These are phyloP conservation scores for human (Homo sapiens) DNA, from an alignment of 2,113 vertebrate species.

Conservation along the genomic window GRCh38 chr18:53407501-53408000, in stretches of 20 bases:
- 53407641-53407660: too few species aligned
- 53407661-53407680: too few species aligned
- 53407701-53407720: too few species aligned
- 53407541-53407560: too few species aligned
- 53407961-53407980: neutral
- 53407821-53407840: conserved; percentile 12
- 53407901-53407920: neutral
- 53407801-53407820: neutral
- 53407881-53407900: conserved; percentile 12
- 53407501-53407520: too few species aligned
- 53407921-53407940: neutral
- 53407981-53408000: neutral
- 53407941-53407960: neutral
- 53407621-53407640: too few species aligned
- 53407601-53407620: too few species aligned
- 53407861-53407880: neutral
- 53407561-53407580: too few species aligned
- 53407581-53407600: too few species aligned
- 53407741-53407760: neutral
- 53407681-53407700: too few species aligned
- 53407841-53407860: neutral
- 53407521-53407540: too few species aligned
- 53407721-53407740: neutral
- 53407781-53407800: neutral
- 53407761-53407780: neutral